These are phyloP conservation scores for Dendrocincla fuliginosa DNA, from an alignment of 2,797 vertebrate species.

Conservation along the genomic window DNA sequence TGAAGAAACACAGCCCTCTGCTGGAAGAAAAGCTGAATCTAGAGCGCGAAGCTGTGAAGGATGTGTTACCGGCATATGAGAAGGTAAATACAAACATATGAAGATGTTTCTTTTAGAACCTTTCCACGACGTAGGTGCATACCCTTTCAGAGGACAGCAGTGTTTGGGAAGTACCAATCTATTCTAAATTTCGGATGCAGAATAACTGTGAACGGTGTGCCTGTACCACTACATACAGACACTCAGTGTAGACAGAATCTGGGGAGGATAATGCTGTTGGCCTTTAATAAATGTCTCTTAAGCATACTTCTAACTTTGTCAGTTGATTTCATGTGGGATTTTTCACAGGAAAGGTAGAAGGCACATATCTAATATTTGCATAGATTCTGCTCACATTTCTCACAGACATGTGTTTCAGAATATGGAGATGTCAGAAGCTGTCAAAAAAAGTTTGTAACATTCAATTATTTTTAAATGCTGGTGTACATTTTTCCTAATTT, in stretches of 20 bases:
- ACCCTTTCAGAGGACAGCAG: background rate
- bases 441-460: background rate
- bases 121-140: background rate
- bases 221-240: fast-evolving
- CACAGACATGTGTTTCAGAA: background rate
- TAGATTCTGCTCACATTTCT: background rate
- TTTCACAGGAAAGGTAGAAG: background rate
- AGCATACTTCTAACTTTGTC: background rate
- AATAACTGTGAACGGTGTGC: background rate
- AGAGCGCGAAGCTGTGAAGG: constrained; percentile 35
- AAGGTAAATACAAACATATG: constrained; percentile 45
- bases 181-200: background rate
- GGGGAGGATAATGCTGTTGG: background rate
- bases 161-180: background rate
- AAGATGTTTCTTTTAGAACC: background rate
- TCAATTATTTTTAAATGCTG: background rate
- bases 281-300: background rate
- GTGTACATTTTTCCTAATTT: background rate
- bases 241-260: background rate
- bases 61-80: constrained; percentile 12
- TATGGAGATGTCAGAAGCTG: background rate
- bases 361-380: background rate
- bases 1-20: constrained; percentile 76
- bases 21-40: constrained; percentile 71
- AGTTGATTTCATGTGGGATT: background rate